Evolutionary conservation across 2,888 invertebrate genomes (phyloP).

Genomic region (Caenorhabditis zanzibari): DNA sequence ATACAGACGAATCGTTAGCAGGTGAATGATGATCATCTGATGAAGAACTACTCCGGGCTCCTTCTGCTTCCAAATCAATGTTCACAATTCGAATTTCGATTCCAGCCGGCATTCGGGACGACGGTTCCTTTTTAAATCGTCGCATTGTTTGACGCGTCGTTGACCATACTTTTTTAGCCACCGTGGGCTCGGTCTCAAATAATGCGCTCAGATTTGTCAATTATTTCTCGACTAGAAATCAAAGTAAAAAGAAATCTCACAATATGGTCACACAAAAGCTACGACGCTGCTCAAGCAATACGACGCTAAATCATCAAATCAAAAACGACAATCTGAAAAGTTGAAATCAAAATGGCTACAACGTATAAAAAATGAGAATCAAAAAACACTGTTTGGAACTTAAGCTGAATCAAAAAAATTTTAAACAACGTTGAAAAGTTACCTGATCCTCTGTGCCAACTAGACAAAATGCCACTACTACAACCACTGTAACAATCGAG

Average conservation of each 20-base stretch:
- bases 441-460: conserved; percentile 81
- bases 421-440: conserved; percentile 22
- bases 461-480: conserved; percentile 79
- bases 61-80: conserved; percentile 73
- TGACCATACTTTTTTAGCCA: conserved; percentile 82
- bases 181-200: conserved; percentile 79
- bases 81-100: conserved; percentile 73
- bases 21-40: conserved; percentile 49
- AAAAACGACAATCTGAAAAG: not conserved
- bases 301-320: conserved; percentile 24
- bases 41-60: conserved; percentile 63
- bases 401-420: conserved; percentile 8
- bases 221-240: conserved; percentile 3
- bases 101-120: conserved; percentile 63
- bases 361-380: not conserved
- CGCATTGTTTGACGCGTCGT: conserved; percentile 80
- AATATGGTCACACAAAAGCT: conserved; percentile 53
- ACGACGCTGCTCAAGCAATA: conserved; percentile 66
- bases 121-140: conserved; percentile 75
- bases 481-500: conserved; percentile 77
- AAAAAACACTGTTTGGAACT: conserved; percentile 9
- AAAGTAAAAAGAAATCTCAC: conserved; percentile 23
- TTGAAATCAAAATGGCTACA: conserved; percentile 25
- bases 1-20: conserved; percentile 57
- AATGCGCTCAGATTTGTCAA: conserved; percentile 3